These are phyloP conservation scores for Cephus pygmeus DNA, from an alignment of 2,888 invertebrate species.

Conservation along the genomic window DNA sequence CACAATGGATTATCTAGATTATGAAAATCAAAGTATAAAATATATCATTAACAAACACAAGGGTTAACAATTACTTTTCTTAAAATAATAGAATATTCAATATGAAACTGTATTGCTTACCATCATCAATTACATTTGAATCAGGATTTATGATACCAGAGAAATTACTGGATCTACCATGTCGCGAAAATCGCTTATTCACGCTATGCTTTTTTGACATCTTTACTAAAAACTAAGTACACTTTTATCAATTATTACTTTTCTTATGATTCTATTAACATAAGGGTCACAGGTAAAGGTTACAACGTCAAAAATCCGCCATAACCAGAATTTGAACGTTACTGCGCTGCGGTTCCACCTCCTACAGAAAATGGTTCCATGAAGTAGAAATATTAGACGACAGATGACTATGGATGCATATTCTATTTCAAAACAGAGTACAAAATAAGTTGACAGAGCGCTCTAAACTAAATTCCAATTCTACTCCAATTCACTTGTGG, in stretches of 20 bases:
- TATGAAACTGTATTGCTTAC: constrained; percentile 18
- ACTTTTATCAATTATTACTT: no score
- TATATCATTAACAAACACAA: neutral
- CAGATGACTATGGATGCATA: neutral
- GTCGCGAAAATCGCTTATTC: constrained; percentile 20
- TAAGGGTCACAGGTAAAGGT: no score
- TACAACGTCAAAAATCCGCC: no score
- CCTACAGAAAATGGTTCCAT: neutral
- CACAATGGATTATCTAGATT: constrained; percentile 32
- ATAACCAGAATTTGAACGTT: neutral
- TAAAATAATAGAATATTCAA: neutral
- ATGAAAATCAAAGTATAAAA: neutral
- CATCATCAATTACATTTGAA: constrained; percentile 22
- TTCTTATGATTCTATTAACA: no score
- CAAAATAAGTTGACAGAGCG: neutral
- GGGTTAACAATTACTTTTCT: neutral
- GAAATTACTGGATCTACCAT: constrained; percentile 8
- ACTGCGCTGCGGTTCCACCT: neutral
- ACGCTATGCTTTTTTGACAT: constrained; percentile 32
- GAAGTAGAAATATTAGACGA: neutral
- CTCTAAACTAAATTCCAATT: neutral
- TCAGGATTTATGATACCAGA: constrained; percentile 33
- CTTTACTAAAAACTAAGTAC: neutral
- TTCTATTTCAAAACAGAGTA: neutral
- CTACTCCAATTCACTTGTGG: neutral